Conservation (phyloP, 2,113 vertebrate genomes). For the Dicentrarchus labrax region DNA sequence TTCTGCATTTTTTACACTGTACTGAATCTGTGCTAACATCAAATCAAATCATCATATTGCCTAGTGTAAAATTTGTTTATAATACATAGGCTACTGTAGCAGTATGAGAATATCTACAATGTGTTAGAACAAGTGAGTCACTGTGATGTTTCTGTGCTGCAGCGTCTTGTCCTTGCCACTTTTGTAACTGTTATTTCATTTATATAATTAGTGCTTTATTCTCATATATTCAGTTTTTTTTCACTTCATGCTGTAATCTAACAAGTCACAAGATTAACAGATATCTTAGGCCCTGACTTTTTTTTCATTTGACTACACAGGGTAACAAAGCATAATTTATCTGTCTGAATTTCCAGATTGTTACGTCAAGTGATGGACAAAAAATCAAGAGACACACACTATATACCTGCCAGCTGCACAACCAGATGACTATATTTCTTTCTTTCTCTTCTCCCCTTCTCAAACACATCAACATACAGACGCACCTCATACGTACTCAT, state of each 20-base stretch:
- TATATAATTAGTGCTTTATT: neutral
- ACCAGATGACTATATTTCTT: conserved; percentile 27
- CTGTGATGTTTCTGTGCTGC: neutral
- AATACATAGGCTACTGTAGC: too few species aligned
- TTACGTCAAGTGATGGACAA: neutral
- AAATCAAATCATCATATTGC: neutral
- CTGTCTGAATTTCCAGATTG: neutral
- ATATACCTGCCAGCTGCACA: conserved; percentile 32
- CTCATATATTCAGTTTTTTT: too few species aligned
- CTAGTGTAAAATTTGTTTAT: neutral
- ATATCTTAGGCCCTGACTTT: neutral
- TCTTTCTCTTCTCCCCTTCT: conserved; percentile 18
- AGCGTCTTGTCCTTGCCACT: neutral
- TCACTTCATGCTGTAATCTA: too few species aligned
- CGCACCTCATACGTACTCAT: conserved; percentile 42
- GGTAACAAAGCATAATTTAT: neutral
- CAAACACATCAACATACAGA: conserved; percentile 23
- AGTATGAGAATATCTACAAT: neutral
- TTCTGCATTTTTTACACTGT: too few species aligned
- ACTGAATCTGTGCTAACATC: neutral
- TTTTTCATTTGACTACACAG: neutral
- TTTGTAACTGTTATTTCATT: neutral
- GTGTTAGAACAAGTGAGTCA: too few species aligned
- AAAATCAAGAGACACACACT: neutral
- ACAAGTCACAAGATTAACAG: neutral